Percentiles rank a stretch among this genome's conserved stretches.
phyloP scores from a whole-genome alignment of 2,113 vertebrate species.

The Hipposideros armiger region DNA sequence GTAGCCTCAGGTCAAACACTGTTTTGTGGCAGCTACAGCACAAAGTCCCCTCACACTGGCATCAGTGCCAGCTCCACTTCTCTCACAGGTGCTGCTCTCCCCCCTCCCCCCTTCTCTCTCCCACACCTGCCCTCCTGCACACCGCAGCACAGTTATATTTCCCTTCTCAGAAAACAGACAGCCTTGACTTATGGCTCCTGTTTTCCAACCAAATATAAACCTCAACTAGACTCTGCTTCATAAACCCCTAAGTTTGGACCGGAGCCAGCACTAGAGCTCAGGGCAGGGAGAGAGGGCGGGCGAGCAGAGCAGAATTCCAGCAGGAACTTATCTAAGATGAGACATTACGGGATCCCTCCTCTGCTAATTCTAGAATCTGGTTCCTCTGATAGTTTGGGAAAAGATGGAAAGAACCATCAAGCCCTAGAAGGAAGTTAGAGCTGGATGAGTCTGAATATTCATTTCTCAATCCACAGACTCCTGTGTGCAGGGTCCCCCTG shows the following conservation, averaged over 20 bases:
- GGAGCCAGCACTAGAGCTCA: background rate
- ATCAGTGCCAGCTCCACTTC: too few species aligned
- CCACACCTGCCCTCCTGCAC: too few species aligned
- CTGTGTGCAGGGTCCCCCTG: too few species aligned
- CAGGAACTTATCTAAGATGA: background rate
- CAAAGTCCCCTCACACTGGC: background rate
- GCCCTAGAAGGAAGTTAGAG: background rate
- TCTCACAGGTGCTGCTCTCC: too few species aligned
- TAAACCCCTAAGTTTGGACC: background rate
- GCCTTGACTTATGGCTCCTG: too few species aligned
- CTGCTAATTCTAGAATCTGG: background rate
- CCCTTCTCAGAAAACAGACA: background rate
- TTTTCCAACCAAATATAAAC: background rate
- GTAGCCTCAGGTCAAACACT: background rate
- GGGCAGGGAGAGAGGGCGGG: background rate
- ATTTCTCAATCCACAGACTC: background rate
- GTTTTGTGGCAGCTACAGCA: background rate
- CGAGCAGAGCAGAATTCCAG: background rate
- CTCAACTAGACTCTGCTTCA: background rate
- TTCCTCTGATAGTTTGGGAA: background rate
- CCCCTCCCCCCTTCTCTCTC: too few species aligned
- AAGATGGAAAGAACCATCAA: background rate
- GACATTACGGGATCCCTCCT: background rate
- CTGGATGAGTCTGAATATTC: background rate
- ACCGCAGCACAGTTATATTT: background rate